Evolutionary conservation across 1,140 invertebrate genomes (phyloP).

Genomic region (Mylabris phalerata): DNA sequence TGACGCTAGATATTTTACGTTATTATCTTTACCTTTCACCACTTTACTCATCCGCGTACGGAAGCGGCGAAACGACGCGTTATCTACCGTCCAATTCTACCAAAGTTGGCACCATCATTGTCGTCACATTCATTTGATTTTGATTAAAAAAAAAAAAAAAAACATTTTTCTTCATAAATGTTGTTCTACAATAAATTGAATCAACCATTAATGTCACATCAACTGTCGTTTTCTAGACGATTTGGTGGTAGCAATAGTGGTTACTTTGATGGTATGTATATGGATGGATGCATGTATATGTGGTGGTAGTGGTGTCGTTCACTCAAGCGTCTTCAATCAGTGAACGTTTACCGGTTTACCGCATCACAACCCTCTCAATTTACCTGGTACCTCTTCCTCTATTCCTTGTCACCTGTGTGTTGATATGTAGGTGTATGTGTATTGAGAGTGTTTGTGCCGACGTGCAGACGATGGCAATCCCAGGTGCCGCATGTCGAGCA

Average conservation of each 20-base stretch:
- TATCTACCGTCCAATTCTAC: background rate
- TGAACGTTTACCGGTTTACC: constrained; percentile 10
- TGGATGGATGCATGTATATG: background rate
- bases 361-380: background rate
- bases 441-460: constrained; percentile 1
- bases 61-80: constrained; percentile 10
- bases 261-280: background rate
- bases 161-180: no score
- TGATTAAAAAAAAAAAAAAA: no score
- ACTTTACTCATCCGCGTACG: constrained; percentile 14
- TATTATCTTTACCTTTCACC: constrained; percentile 17
- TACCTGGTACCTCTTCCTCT: no score
- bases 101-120: no score
- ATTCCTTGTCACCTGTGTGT: background rate
- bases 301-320: background rate
- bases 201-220: no score
- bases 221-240: background rate
- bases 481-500: constrained; percentile 22
- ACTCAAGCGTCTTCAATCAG: constrained; percentile 5
- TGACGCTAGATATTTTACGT: constrained; percentile 13
- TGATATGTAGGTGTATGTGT: no score
- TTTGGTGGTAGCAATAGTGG: background rate
- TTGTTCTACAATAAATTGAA: no score
- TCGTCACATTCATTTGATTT: no score
- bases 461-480: constrained; percentile 10